Evolutionary conservation across 2,113 vertebrate genomes (phyloP).

Genomic region (Dryoscopus gambensis): DNA sequence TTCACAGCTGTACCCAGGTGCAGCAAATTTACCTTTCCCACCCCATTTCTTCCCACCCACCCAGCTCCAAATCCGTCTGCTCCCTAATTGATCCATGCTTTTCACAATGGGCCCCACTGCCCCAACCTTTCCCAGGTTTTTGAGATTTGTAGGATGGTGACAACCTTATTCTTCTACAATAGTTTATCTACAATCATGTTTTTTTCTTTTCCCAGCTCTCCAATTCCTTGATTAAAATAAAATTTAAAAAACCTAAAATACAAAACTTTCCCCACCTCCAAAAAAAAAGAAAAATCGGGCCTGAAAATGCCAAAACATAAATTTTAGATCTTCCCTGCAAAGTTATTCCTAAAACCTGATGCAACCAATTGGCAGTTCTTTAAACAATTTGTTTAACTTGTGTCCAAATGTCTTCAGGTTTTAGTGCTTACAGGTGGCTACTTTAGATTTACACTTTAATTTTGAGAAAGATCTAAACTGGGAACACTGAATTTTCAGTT

Average conservation of each 20-base stretch:
- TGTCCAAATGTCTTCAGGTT: constrained; percentile 64
- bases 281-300: not conserved
- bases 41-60: not conserved
- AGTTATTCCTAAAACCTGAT: constrained; percentile 11
- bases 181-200: not conserved
- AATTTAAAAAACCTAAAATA: not conserved
- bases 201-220: not conserved
- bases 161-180: not conserved
- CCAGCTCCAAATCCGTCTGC: not conserved
- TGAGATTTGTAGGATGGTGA: not conserved
- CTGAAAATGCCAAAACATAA: not conserved
- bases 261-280: rapidly evolving
- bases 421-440: constrained; percentile 64
- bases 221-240: not conserved
- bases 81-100: rapidly evolving
- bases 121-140: not conserved
- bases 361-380: constrained; percentile 12
- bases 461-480: constrained; percentile 57
- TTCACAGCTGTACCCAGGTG: not conserved
- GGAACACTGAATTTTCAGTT: constrained; percentile 52
- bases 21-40: not conserved
- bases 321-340: not conserved
- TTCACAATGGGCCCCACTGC: not conserved
- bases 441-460: constrained; percentile 62
- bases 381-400: constrained; percentile 19